phyloP scores from a whole-genome alignment of 2,888 invertebrate genomes.

The Flexamia atlantica region DNA sequence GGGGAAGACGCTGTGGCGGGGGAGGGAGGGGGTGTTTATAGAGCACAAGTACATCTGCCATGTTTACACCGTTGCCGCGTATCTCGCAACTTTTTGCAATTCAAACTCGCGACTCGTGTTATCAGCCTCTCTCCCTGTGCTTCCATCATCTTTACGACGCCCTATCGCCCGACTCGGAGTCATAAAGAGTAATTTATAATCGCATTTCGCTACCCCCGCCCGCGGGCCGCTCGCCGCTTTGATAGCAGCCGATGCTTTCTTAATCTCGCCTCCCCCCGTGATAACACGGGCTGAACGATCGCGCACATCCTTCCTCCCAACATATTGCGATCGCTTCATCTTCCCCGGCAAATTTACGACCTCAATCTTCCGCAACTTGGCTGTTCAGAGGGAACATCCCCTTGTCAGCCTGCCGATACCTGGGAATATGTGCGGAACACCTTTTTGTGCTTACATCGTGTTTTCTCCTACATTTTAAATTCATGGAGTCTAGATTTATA shows the following conservation, averaged over 20 bases:
- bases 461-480: too few relatives aligned
- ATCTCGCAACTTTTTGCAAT: conserved; percentile 63
- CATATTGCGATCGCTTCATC: conserved; percentile 57
- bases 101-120: conserved; percentile 63
- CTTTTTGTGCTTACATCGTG: too few relatives aligned
- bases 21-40: conserved; percentile 40
- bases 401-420: conserved; percentile 20
- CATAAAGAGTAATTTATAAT: conserved; percentile 66
- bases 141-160: conserved; percentile 64
- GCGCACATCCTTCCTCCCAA: conserved; percentile 56
- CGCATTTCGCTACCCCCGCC: conserved; percentile 64
- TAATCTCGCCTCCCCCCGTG: conserved; percentile 59
- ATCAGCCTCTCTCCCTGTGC: conserved; percentile 62
- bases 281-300: conserved; percentile 57
- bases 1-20: not conserved
- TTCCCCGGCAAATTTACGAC: conserved; percentile 50
- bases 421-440: not conserved
- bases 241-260: conserved; percentile 60
- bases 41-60: conserved; percentile 57
- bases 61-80: conserved; percentile 56
- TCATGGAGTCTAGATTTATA: too few relatives aligned
- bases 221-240: conserved; percentile 46
- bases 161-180: conserved; percentile 64
- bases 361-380: conserved; percentile 52
- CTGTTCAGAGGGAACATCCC: conserved; percentile 27